Conservation (phyloP, 1,140 invertebrate genomes). For the Sarcophaga peregrina region DNA sequence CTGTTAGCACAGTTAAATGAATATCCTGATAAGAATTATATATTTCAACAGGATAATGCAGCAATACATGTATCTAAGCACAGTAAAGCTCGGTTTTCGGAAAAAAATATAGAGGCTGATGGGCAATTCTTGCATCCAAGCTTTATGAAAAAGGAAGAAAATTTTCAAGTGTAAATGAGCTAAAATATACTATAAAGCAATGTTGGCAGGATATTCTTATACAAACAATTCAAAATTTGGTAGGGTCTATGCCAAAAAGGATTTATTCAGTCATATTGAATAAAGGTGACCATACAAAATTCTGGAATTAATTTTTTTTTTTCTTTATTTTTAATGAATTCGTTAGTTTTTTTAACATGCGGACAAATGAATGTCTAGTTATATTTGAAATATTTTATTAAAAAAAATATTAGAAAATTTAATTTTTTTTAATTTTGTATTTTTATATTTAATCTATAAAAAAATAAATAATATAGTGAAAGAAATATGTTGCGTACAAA, state of each 20-base stretch:
- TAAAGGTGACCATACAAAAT: not conserved
- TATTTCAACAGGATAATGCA: slow-evolving; percentile 47
- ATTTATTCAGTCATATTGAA: not conserved
- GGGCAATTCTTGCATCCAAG: slow-evolving; percentile 41
- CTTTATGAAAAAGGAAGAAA: slow-evolving; percentile 43
- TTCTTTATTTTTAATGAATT: too few relatives aligned
- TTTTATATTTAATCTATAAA: too few relatives aligned
- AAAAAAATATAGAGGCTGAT: slow-evolving; percentile 42
- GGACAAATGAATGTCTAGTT: too few relatives aligned
- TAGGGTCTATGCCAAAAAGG: not conserved
- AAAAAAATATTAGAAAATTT: too few relatives aligned
- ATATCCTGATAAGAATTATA: not conserved
- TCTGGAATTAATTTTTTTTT: too few relatives aligned
- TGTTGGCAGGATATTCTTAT: slow-evolving; percentile 29
- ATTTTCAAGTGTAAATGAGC: slow-evolving; percentile 37
- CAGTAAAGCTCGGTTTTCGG: too few relatives aligned
- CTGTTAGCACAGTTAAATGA: slow-evolving; percentile 24
- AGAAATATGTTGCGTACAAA: too few relatives aligned
- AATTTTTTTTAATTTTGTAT: too few relatives aligned
- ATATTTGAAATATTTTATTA: too few relatives aligned
- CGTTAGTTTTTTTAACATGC: too few relatives aligned
- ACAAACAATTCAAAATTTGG: not conserved
- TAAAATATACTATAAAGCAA: slow-evolving; percentile 39
- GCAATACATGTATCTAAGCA: too few relatives aligned
- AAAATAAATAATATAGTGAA: too few relatives aligned